Conservation (phyloP, 2,113 vertebrate genomes). For the Gorsachius goisagi region DNA sequence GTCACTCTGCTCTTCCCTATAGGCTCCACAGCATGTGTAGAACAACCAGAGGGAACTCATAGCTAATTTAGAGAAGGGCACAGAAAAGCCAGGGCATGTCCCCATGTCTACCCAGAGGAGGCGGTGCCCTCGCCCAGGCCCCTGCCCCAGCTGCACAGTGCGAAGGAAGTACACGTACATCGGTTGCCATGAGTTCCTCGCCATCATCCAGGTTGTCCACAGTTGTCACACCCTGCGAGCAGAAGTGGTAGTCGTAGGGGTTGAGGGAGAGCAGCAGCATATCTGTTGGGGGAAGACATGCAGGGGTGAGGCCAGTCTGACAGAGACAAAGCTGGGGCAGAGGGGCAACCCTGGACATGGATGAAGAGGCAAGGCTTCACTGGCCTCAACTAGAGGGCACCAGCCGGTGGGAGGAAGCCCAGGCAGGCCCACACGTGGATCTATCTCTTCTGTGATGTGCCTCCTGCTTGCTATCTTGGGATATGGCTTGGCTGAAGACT, state of each 20-base stretch:
- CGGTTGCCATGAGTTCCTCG: constrained; percentile 88
- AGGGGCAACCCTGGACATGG: neutral
- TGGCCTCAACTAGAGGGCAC: neutral
- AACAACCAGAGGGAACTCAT: neutral
- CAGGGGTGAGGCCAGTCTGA: neutral
- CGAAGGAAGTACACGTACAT: constrained; percentile 73
- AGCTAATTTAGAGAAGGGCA: neutral
- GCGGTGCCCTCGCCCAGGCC: neutral
- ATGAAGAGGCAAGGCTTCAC: neutral
- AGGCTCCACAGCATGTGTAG: neutral
- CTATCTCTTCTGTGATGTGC: neutral
- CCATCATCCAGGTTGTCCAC: constrained; percentile 91
- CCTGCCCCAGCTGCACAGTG: neutral
- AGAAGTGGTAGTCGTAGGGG: constrained; percentile 94
- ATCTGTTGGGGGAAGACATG: constrained; percentile 72
- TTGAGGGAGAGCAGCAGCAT: constrained; percentile 93
- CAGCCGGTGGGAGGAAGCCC: neutral
- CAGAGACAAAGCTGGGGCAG: neutral
- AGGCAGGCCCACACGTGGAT: neutral
- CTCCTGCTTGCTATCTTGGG: constrained; percentile 63
- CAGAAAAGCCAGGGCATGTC: neutral
- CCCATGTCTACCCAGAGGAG: neutral
- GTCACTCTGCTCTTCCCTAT: neutral
- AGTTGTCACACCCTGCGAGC: constrained; percentile 90
- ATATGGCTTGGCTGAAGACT: constrained; percentile 41